Base-by-base conservation (phyloP, 2,888 invertebrate species). In the Trichogramma dendrolimi region DNA sequence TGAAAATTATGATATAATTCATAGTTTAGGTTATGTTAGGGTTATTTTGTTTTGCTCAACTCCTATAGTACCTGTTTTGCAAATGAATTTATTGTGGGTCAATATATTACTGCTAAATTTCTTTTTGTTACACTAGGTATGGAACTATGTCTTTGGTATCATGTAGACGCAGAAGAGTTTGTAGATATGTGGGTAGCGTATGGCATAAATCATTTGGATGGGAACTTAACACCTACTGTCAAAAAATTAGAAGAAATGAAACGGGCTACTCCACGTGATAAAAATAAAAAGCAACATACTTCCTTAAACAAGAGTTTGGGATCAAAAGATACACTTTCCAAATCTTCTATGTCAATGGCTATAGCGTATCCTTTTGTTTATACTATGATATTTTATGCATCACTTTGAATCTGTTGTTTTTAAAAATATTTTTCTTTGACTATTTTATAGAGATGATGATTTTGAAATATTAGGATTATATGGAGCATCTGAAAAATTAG, bases 131-230 rank as follows among this genome's bases (percentile, higher is more conserved):
- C 65, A 62, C 4, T 60, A 79, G 79, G 78, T 68, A 56, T 72
- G 6, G 73, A 76, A 64, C 58, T 78, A 10, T 78, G 78, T 54
- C 59, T 69, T 40, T 55, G 60, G 44, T 73, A 73, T 43, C 41
- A 71, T 40, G 58, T 71, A 60, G 70, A 71, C 54, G 73, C 72
- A 63, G 77, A 76, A 54, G 61, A 67, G 41, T 69, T 79, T 52
- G 70, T 73, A 1, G 75, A 77, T 58, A 70, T 69, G 55, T 79
- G 79, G 79, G 55, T 78, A 11, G 74, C 71, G 10, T 78, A 72
- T 61, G 71, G 72, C 49, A 63, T 73, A 43, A 58, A 61, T 4
- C 65, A 55, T 10, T 60, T 69, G 42, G 68, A 71, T 7, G 62
- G 69, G 47, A 68, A 67, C 47, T 68, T 70, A 46, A 62, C 71